phyloP scores from a whole-genome alignment of 2,113 vertebrate species.

The Brachyhypopomus occidentalis region DNA sequence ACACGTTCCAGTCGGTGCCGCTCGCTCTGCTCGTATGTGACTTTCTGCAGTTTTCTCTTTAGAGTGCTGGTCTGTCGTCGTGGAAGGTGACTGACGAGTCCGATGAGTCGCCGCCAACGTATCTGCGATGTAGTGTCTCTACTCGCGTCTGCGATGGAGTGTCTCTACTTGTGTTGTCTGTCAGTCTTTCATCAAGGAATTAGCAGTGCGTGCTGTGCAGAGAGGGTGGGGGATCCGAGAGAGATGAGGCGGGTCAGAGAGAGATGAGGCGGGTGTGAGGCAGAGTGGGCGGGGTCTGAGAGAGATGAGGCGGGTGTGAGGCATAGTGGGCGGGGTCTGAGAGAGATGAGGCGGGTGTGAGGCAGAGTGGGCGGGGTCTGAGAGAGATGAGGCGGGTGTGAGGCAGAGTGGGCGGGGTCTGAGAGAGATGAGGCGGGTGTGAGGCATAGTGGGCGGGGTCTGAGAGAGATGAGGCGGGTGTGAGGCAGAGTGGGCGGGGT shows the following conservation, averaged over 20 bases:
- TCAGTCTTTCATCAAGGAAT: slow-evolving; percentile 55
- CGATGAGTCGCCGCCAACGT: neutral
- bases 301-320: too few species aligned
- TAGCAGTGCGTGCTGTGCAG: slow-evolving; percentile 34
- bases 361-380: too few species aligned
- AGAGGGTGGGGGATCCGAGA: slow-evolving; percentile 35
- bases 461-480: too few species aligned
- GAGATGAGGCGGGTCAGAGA: slow-evolving; percentile 10
- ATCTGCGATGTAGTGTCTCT: slow-evolving; percentile 8
- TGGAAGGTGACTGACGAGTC: neutral
- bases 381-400: too few species aligned
- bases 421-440: too few species aligned
- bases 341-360: too few species aligned
- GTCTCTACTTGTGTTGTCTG: slow-evolving; percentile 36
- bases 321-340: too few species aligned
- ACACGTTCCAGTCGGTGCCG: slow-evolving; percentile 6
- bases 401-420: too few species aligned
- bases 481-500: too few species aligned
- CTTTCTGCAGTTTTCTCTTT: neutral
- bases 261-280: neutral
- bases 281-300: too few species aligned
- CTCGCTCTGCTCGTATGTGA: slow-evolving; percentile 25
- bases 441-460: too few species aligned
- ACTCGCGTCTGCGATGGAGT: neutral
- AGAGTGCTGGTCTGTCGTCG: neutral